phyloP scores from a whole-genome alignment of 2,797 vertebrate species.

The Cuculus canorus region DNA sequence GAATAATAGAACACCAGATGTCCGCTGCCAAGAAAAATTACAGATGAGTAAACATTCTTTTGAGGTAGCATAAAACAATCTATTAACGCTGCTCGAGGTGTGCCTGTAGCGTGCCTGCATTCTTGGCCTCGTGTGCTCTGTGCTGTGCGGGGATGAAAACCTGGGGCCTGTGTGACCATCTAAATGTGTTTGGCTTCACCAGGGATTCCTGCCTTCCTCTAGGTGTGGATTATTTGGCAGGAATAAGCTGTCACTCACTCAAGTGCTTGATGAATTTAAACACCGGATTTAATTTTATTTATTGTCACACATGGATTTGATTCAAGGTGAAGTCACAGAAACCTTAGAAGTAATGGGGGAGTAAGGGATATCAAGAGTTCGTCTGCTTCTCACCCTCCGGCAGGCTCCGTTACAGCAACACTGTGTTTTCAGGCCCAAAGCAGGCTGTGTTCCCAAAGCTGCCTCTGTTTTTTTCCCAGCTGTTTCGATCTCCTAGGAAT shows the following conservation, averaged over 20 bases:
- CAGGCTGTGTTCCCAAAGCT: background rate
- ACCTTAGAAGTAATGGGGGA: background rate
- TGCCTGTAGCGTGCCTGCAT: background rate
- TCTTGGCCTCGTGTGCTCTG: background rate
- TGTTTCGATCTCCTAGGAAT: background rate
- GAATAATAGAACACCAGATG: constrained; percentile 63
- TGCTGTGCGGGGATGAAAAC: background rate
- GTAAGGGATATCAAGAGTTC: background rate
- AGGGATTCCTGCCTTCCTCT: background rate
- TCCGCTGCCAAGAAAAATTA: constrained; percentile 35
- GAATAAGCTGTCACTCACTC: background rate
- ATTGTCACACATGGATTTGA: background rate
- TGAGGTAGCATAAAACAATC: constrained; percentile 33
- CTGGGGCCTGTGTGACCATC: background rate
- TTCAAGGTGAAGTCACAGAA: background rate
- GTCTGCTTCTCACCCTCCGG: background rate
- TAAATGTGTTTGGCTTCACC: background rate
- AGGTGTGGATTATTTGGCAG: background rate
- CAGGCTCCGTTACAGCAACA: background rate
- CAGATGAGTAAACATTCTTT: constrained; percentile 51
- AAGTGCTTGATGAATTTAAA: background rate
- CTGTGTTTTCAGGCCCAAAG: background rate
- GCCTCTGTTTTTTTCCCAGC: background rate
- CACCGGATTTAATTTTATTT: background rate
- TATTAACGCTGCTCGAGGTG: background rate